Conservation (phyloP, 2,888 invertebrate species). For the Drosophila pseudotakahashii region DNA sequence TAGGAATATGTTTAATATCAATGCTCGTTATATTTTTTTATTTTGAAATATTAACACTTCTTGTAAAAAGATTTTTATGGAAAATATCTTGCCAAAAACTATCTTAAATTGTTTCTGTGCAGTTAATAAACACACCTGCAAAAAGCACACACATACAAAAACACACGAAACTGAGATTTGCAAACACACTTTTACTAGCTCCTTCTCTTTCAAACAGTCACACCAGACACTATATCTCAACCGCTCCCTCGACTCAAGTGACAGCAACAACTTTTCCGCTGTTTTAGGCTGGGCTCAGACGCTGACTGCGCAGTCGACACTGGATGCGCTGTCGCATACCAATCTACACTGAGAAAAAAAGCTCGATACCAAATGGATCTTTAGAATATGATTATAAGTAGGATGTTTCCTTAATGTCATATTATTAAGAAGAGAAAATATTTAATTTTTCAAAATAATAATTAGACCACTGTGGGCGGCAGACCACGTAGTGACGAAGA, state of each 20-base stretch:
- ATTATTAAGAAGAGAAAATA: too few relatives aligned
- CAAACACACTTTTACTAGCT: slow-evolving; percentile 22
- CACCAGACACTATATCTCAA: slow-evolving; percentile 37
- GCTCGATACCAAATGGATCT: too few relatives aligned
- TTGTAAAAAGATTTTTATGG: too few relatives aligned
- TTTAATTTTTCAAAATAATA: too few relatives aligned
- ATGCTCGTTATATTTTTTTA: too few relatives aligned
- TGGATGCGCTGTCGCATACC: slow-evolving; percentile 35
- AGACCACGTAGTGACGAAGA: too few relatives aligned
- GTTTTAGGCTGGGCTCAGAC: slow-evolving; percentile 44
- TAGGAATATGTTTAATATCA: not conserved
- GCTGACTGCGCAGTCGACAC: slow-evolving; percentile 19
- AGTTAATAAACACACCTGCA: slow-evolving; percentile 54
- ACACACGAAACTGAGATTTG: slow-evolving; percentile 33
- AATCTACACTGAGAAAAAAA: slow-evolving; percentile 3
- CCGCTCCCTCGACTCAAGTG: slow-evolving; percentile 61
- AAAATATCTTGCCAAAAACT: not conserved
- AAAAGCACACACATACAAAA: slow-evolving; percentile 17
- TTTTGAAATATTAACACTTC: too few relatives aligned
- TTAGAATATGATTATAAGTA: too few relatives aligned
- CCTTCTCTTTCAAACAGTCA: slow-evolving; percentile 12
- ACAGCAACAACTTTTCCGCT: slow-evolving; percentile 67
- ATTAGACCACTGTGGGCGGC: too few relatives aligned
- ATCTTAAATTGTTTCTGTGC: slow-evolving; percentile 31
- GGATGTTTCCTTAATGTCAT: too few relatives aligned